These are phyloP conservation scores for Octopus sinensis DNA, from an alignment of 1,140 invertebrate genomes.

Conservation along the genomic window DNA sequence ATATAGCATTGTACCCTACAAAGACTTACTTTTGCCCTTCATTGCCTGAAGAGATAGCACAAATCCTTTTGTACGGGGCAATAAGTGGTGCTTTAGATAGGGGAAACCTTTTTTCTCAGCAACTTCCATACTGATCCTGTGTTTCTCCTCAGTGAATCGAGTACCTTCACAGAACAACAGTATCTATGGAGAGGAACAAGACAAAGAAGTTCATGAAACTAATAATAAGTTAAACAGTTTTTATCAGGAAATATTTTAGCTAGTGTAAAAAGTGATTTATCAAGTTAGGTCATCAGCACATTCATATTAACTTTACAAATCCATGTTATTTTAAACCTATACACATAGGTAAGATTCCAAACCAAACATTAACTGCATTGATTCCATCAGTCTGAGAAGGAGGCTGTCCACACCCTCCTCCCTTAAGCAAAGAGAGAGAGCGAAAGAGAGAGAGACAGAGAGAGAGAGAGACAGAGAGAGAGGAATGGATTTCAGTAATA, in stretches of 20 bases:
- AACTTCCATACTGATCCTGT: constrained; percentile 82
- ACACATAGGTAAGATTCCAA: too few species aligned
- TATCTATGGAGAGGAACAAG: constrained; percentile 62
- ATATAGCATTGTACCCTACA: too few species aligned
- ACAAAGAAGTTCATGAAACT: neutral
- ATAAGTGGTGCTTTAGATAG: constrained; percentile 81
- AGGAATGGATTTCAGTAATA: neutral
- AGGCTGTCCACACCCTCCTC: too few species aligned
- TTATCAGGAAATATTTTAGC: neutral
- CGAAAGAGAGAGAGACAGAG: neutral
- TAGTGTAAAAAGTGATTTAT: neutral
- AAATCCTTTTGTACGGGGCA: constrained; percentile 91
- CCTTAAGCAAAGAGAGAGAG: neutral
- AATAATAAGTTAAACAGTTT: too few species aligned
- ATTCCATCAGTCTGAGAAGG: too few species aligned
- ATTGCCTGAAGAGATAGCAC: constrained; percentile 49
- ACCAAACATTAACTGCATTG: too few species aligned
- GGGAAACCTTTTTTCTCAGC: constrained; percentile 82
- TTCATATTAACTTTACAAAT: too few species aligned
- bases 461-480: neutral
- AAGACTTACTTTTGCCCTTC: constrained; percentile 47
- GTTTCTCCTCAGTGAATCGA: constrained; percentile 82
- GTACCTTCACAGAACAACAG: constrained; percentile 93
- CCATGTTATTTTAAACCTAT: too few species aligned
- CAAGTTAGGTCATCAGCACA: too few species aligned